phyloP scores from a whole-genome alignment of 2,113 vertebrate genomes.

The Peromyscus maniculatus region DNA sequence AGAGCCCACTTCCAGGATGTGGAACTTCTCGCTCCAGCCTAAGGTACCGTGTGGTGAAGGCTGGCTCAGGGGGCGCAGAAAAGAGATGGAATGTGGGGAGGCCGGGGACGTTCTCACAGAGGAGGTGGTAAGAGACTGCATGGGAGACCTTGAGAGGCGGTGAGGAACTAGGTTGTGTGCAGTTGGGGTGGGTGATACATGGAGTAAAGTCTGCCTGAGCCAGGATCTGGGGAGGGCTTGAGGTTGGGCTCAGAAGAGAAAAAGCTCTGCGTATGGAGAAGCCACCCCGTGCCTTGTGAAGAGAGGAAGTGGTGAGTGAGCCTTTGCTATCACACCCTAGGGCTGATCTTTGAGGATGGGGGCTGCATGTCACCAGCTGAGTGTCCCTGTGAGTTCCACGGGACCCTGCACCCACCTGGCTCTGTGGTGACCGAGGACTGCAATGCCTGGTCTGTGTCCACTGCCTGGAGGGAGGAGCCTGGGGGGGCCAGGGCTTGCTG shows the following conservation, averaged over 20 bases:
- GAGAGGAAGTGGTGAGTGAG: background rate
- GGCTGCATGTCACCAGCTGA: conserved; percentile 92
- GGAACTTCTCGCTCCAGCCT: background rate
- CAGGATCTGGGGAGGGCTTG: background rate
- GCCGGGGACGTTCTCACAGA: background rate
- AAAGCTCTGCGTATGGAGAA: background rate
- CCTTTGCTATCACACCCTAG: conserved; percentile 84
- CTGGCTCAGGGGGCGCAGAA: background rate
- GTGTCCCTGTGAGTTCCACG: conserved; percentile 96
- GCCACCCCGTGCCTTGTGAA: background rate
- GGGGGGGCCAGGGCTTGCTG: background rate
- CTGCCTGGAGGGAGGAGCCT: background rate
- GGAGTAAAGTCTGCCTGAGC: background rate
- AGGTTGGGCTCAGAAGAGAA: background rate
- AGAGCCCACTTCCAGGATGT: background rate
- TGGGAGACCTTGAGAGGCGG: background rate
- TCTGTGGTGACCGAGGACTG: conserved; percentile 95
- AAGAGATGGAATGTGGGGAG: background rate
- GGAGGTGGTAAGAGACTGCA: background rate
- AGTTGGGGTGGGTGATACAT: background rate
- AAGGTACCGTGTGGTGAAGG: background rate
- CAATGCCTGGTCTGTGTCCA: conserved; percentile 93
- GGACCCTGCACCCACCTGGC: conserved; percentile 90
- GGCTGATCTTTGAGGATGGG: conserved; percentile 93
- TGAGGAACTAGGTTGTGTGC: background rate